These are phyloP conservation scores for Pempheris klunzingeri DNA, from an alignment of 2,797 vertebrate genomes.

Conservation along the genomic window DNA sequence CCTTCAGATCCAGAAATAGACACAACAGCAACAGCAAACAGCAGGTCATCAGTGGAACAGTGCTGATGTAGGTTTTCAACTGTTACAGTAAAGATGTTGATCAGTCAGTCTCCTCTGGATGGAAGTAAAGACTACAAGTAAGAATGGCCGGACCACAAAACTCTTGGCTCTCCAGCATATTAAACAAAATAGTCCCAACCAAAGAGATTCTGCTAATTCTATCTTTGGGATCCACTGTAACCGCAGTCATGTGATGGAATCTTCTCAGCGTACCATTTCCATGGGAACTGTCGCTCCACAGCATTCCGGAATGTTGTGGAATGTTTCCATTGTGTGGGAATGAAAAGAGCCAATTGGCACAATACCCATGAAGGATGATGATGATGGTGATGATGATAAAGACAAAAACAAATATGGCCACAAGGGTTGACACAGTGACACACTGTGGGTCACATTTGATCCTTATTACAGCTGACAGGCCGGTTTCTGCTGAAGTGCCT, in stretches of 20 bases:
- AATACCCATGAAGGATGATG: neutral
- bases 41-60: neutral
- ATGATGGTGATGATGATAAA: neutral
- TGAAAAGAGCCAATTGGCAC: slow-evolving; percentile 13
- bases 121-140: slow-evolving; percentile 19
- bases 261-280: slow-evolving; percentile 53
- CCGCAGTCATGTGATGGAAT: slow-evolving; percentile 43
- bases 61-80: accelerated
- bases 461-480: neutral
- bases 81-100: neutral
- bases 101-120: neutral
- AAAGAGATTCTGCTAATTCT: neutral
- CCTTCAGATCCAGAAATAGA: neutral
- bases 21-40: neutral
- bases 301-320: slow-evolving; percentile 37
- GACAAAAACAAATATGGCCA: neutral
- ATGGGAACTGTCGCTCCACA: slow-evolving; percentile 41
- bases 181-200: slow-evolving; percentile 10
- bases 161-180: neutral
- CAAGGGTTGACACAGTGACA: neutral
- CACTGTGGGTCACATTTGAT: neutral
- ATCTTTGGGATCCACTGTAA: slow-evolving; percentile 13
- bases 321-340: slow-evolving; percentile 65
- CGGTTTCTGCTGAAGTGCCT: neutral
- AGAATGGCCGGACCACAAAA: neutral